Percentiles rank a stretch among this genome's conserved stretches.
Conservation (phyloP, 2,797 vertebrate genomes). For the Catamblyrhynchus diadema region DNA sequence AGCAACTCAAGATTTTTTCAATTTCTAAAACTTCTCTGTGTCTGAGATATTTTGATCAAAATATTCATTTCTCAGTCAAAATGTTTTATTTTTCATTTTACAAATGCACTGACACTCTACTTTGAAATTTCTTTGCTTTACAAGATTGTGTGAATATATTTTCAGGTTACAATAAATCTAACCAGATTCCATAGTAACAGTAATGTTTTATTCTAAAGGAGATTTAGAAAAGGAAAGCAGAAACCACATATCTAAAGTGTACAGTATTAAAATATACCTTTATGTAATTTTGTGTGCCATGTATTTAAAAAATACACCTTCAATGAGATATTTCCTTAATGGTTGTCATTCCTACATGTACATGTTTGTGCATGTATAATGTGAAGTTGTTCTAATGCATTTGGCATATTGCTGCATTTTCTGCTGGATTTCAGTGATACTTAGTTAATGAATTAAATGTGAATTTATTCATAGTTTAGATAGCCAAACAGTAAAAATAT, state of each 20-base stretch:
- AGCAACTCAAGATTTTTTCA: not conserved
- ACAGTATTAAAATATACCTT: not conserved
- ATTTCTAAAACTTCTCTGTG: not conserved
- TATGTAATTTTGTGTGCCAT: not conserved
- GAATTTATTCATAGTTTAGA: not conserved
- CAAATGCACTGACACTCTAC: not conserved
- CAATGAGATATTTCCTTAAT: not conserved
- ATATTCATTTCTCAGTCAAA: not conserved
- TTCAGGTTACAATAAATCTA: not conserved
- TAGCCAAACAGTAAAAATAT: not conserved
- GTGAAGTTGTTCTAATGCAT: not conserved
- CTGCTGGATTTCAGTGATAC: not conserved
- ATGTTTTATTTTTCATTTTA: not conserved
- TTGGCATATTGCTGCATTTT: not conserved
- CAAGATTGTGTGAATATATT: not conserved
- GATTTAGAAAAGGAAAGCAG: not conserved
- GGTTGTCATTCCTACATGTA: rapidly evolving
- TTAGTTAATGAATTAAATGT: not conserved
- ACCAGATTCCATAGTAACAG: not conserved
- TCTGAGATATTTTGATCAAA: not conserved
- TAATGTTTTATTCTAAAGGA: not conserved
- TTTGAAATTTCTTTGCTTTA: not conserved
- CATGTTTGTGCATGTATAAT: not conserved
- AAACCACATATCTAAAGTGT: not conserved
- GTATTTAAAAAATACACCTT: not conserved